These are phyloP conservation scores for Hydrozoanthus gracilis DNA, from an alignment of 92 coral and sea anemone genomes.

Conservation along the genomic window DNA sequence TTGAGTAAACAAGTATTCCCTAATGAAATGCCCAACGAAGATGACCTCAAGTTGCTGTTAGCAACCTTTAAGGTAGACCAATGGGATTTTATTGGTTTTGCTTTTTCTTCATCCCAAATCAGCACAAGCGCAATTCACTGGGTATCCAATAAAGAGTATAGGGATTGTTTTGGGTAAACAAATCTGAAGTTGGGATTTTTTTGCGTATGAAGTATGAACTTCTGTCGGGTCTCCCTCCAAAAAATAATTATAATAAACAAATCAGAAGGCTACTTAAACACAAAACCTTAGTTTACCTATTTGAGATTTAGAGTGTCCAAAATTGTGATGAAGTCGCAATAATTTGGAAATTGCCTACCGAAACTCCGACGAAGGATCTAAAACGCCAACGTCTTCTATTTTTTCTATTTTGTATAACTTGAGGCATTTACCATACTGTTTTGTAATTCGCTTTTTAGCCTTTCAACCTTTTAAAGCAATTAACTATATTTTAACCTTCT, in stretches of 20 bases:
- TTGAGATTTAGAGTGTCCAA: background rate
- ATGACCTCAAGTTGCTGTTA: background rate
- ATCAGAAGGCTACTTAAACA: background rate
- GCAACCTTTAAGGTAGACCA: background rate
- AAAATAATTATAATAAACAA: background rate
- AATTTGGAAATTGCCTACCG: background rate
- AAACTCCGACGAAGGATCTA: background rate
- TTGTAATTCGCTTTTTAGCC: background rate
- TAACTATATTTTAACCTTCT: background rate
- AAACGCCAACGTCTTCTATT: background rate
- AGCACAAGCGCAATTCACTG: background rate
- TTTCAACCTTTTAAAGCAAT: background rate
- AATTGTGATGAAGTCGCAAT: background rate
- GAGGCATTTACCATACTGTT: background rate
- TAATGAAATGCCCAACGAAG: conserved; percentile 8
- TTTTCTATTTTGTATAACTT: conserved; percentile 1
- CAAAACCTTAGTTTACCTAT: conserved; percentile 6
- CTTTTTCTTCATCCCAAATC: conserved; percentile 7
- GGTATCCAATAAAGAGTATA: conserved; percentile 6
- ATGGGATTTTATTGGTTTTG: conserved; percentile 7
- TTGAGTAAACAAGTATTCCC: background rate
- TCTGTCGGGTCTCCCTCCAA: conserved; percentile 11
- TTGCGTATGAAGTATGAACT: background rate
- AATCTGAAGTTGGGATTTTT: background rate
- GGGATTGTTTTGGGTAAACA: conserved; percentile 3